Evolutionary conservation across 2,888 invertebrate species (phyloP).

Genomic region (Caenorhabditis virilis): DNA sequence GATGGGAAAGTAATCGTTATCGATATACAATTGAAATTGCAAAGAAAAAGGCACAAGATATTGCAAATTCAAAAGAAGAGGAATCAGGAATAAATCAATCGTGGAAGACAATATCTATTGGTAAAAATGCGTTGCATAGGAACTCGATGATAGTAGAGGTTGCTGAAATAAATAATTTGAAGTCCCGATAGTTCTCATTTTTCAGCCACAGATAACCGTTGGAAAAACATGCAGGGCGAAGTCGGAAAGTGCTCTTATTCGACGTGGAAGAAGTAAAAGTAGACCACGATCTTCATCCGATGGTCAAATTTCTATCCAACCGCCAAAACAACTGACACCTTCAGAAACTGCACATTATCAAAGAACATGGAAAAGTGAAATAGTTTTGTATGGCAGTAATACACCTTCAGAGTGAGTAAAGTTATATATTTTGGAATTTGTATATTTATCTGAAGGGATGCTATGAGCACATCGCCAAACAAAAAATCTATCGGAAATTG

Average conservation of each 20-base stretch:
- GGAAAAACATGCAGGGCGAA: conserved; percentile 23
- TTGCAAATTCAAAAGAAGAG: conserved; percentile 13
- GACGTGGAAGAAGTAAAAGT: conserved; percentile 19
- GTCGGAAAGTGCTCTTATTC: conserved; percentile 19
- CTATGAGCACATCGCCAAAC: no score
- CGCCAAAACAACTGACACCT: background rate
- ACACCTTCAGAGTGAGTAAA: conserved; percentile 17
- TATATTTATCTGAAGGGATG: no score
- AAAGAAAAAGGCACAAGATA: conserved; percentile 5
- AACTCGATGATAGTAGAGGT: background rate
- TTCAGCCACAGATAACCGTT: conserved; percentile 12
- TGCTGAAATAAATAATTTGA: background rate
- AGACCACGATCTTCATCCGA: conserved; percentile 15
- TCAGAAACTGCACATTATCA: conserved; percentile 7
- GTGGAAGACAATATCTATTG: background rate
- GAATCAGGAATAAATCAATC: conserved; percentile 5
- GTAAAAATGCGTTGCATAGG: no score
- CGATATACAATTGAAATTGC: conserved; percentile 31
- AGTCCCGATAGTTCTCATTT: no score
- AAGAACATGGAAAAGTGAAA: conserved; percentile 28
- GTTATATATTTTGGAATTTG: no score
- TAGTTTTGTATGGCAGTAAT: conserved; percentile 16
- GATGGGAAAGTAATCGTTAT: conserved; percentile 61
- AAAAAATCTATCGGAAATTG: no score
- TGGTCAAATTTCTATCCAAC: conserved; percentile 12